Conservation (phyloP, 2,113 vertebrate species). For the Corythaeola cristata region DNA sequence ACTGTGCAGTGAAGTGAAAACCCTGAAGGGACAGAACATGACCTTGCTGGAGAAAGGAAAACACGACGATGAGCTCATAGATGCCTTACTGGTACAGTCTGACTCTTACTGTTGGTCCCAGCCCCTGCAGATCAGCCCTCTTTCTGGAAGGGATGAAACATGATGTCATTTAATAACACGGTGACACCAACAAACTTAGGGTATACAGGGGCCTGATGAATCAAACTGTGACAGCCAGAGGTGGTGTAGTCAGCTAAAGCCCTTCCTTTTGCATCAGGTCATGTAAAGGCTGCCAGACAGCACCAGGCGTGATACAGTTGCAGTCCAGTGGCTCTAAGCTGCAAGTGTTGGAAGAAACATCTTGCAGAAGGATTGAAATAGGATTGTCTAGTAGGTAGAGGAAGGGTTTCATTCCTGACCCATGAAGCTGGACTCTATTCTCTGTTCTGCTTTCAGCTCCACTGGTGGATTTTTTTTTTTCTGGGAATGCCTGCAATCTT, state of each 20-base stretch:
- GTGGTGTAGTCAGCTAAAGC: background rate
- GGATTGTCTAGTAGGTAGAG: background rate
- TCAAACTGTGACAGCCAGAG: background rate
- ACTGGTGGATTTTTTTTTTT: background rate
- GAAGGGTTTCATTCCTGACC: background rate
- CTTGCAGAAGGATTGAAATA: background rate
- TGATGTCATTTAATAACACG: background rate
- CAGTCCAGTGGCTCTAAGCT: background rate
- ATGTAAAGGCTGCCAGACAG: background rate
- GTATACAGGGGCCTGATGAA: background rate
- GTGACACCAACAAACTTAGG: background rate
- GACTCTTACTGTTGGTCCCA: background rate
- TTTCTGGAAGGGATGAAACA: background rate
- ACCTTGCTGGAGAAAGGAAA: constrained; percentile 88
- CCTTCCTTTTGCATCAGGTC: background rate
- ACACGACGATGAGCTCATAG: constrained; percentile 88
- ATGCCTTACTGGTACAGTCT: constrained; percentile 83
- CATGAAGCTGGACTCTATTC: background rate
- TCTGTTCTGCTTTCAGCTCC: background rate
- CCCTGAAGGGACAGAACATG: constrained; percentile 80
- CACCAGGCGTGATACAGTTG: background rate
- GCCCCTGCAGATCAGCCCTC: background rate
- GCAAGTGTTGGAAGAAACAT: background rate
- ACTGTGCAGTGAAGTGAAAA: constrained; percentile 82
- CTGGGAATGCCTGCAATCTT: background rate